Conservation (phyloP, 2,888 invertebrate genomes). For the Hermodice carunculata region DNA sequence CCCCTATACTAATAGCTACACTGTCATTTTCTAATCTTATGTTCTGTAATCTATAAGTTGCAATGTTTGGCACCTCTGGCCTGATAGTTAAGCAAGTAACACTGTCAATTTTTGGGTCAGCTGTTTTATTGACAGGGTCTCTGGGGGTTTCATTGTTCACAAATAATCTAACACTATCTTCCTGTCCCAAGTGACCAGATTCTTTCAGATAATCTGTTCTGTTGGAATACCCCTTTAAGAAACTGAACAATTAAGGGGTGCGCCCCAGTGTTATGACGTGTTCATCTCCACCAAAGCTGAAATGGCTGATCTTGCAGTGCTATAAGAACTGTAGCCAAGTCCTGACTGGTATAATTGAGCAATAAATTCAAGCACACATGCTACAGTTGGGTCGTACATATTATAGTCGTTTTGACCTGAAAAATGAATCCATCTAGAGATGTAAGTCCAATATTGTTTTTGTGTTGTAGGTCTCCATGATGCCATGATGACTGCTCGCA, state of each 20-base stretch:
- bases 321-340: conserved; percentile 29
- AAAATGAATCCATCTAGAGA: conserved; percentile 32
- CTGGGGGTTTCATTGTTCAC: conserved; percentile 6
- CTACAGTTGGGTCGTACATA: conserved; percentile 16
- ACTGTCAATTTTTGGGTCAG: conserved; percentile 25
- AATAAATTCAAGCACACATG: conserved; percentile 19
- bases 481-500: conserved; percentile 20
- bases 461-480: conserved; percentile 36
- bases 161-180: conserved; percentile 27
- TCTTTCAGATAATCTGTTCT: conserved; percentile 30
- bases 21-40: conserved; percentile 1
- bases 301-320: conserved; percentile 21
- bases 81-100: conserved; percentile 31
- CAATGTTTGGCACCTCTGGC: conserved; percentile 31
- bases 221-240: conserved; percentile 35
- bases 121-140: conserved; percentile 17
- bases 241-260: conserved; percentile 27
- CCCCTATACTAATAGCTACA: conserved; percentile 16
- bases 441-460: conserved; percentile 22
- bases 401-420: too few species aligned
- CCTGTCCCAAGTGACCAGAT: conserved; percentile 35
- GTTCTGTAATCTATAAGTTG: conserved; percentile 25
- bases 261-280: not conserved
- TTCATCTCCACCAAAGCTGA: not conserved
- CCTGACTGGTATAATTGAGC: conserved; percentile 9